A percentile compares a stretch with the other conserved stretches of the same genome.
These are phyloP conservation scores for Microhierax caerulescens DNA, from an alignment of 2,797 vertebrate species.

Conservation along the genomic window DNA sequence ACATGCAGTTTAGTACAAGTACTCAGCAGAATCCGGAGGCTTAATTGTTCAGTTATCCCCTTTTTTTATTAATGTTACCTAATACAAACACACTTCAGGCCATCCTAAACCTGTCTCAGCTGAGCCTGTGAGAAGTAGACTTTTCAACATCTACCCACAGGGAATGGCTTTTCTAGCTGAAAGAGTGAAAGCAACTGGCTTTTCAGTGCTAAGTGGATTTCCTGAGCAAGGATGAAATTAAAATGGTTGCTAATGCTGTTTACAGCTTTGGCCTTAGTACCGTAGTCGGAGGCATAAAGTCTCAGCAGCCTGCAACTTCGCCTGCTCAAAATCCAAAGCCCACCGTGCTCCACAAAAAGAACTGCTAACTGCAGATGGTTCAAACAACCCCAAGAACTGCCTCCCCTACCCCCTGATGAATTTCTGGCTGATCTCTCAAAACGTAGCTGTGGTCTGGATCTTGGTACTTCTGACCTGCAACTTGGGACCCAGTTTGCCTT, in stretches of 20 bases:
- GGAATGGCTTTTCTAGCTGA: neutral
- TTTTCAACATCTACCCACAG: neutral
- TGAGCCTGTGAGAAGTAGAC: neutral
- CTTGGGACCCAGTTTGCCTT: neutral
- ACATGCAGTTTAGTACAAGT: neutral
- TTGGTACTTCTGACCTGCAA: rapidly evolving
- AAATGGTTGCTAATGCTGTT: neutral
- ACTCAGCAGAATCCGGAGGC: neutral
- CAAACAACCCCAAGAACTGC: neutral
- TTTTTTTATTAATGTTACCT: neutral
- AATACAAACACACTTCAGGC: rapidly evolving
- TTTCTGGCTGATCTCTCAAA: neutral
- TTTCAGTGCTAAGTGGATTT: neutral
- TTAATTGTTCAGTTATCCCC: neutral
- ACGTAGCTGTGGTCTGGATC: neutral
- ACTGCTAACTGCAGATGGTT: neutral
- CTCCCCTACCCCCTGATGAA: neutral
- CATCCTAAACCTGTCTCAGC: neutral
- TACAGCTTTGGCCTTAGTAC: neutral
- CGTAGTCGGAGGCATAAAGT: neutral
- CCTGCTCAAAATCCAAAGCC: neutral
- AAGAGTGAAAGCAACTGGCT: neutral
- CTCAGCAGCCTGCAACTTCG: neutral
- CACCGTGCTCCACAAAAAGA: rapidly evolving
- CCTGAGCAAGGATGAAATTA: neutral